Percentiles rank a stretch among this genome's conserved stretches.
Evolutionary conservation across 2,113 vertebrate genomes (phyloP).

Genomic region (Paralichthys olivaceus): DNA sequence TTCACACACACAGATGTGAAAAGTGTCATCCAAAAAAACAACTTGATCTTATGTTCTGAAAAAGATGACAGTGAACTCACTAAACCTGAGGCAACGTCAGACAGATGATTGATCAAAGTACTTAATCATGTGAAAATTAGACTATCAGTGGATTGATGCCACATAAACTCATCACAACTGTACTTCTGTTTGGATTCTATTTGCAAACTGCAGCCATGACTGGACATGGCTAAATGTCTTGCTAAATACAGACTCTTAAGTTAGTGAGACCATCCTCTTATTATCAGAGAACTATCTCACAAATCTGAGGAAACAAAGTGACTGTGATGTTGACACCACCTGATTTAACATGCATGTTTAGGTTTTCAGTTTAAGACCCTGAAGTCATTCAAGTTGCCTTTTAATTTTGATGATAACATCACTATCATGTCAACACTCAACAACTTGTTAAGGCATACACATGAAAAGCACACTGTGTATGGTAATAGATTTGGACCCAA

Average conservation of each 20-base stretch:
- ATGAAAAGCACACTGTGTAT: too few relatives aligned
- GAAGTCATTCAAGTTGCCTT: neutral
- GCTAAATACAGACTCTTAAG: too few relatives aligned
- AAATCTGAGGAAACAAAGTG: too few relatives aligned
- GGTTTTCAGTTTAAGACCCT: neutral
- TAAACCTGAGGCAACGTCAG: constrained; percentile 3
- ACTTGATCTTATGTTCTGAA: constrained; percentile 26
- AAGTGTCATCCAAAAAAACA: constrained; percentile 64
- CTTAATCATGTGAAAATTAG: neutral
- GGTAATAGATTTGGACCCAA: too few relatives aligned
- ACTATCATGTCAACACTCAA: neutral
- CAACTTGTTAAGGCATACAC: too few relatives aligned
- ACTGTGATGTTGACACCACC: too few relatives aligned
- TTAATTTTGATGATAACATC: neutral
- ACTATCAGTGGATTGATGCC: neutral
- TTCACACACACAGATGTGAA: constrained; percentile 66
- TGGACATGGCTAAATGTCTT: neutral
- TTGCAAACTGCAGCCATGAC: constrained; percentile 12
- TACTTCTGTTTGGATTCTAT: neutral
- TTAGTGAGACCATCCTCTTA: too few relatives aligned
- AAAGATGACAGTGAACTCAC: constrained; percentile 27
- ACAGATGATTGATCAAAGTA: neutral
- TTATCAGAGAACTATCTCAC: neutral
- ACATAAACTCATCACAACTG: neutral
- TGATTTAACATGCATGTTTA: too few relatives aligned